Evolutionary conservation across 2,888 invertebrate species (phyloP).

Genomic region (Scotopteryx bipunctaria): DNA sequence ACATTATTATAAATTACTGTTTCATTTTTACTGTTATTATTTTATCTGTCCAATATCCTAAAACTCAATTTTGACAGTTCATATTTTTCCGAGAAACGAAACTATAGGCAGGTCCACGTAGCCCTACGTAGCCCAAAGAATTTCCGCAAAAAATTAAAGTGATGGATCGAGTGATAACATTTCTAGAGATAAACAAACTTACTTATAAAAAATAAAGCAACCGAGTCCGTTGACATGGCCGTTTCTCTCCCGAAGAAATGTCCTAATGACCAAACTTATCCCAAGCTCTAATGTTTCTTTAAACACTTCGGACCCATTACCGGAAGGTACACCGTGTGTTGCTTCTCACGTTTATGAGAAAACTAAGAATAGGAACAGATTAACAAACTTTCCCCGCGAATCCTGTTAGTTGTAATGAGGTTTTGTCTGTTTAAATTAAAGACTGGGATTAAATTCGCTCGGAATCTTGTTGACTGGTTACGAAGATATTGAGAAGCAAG

Average conservation of each 20-base stretch:
- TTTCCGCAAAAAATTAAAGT: no score
- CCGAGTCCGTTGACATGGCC: constrained; percentile 20
- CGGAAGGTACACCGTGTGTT: constrained; percentile 42
- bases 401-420: constrained; percentile 58
- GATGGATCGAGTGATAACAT: background rate
- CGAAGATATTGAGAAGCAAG: constrained; percentile 20
- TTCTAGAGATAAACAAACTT: background rate
- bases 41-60: background rate
- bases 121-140: no score
- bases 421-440: constrained; percentile 67
- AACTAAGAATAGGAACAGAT: constrained; percentile 71
- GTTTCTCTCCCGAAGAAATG: constrained; percentile 40
- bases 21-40: constrained; percentile 3
- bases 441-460: constrained; percentile 48
- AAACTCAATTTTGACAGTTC: background rate
- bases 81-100: background rate
- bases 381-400: constrained; percentile 62
- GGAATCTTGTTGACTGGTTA: constrained; percentile 19
- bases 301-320: constrained; percentile 63
- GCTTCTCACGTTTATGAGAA: constrained; percentile 66
- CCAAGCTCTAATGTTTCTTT: constrained; percentile 65
- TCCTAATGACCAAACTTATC: constrained; percentile 67
- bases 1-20: constrained; percentile 4
- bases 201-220: constrained; percentile 10
- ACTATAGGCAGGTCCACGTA: no score